These are phyloP conservation scores for Aphis craccivora DNA, from an alignment of 1,140 invertebrate genomes.

Conservation along the genomic window DNA sequence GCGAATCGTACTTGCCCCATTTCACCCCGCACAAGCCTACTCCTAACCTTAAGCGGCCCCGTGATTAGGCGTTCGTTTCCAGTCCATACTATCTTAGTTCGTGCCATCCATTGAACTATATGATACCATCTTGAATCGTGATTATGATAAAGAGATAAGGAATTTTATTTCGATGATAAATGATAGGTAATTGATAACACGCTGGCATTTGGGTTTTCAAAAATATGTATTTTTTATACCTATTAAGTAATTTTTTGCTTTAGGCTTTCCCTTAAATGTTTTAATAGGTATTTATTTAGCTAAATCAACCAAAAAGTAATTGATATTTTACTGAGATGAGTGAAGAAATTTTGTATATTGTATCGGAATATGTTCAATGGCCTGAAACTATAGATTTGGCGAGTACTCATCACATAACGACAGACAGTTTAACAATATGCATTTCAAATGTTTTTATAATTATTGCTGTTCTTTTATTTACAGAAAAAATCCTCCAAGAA, in stretches of 20 bases:
- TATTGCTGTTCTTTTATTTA: neutral
- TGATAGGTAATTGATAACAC: conserved; percentile 15
- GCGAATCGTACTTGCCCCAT: too few relatives aligned
- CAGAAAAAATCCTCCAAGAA: conserved; percentile 42
- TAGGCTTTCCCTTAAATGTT: neutral
- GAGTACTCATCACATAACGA: neutral
- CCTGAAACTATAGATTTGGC: conserved; percentile 5
- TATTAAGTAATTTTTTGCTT: neutral
- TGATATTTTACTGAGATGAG: neutral
- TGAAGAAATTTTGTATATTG: conserved; percentile 44
- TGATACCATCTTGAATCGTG: too few relatives aligned
- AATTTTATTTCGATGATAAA: neutral
- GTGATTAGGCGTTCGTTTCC: too few relatives aligned
- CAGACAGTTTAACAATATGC: neutral
- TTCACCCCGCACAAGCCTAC: too few relatives aligned
- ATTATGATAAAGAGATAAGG: too few relatives aligned
- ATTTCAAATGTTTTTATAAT: neutral
- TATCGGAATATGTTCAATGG: conserved; percentile 44
- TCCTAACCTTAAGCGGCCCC: too few relatives aligned
- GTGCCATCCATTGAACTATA: too few relatives aligned
- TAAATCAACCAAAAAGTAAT: too few relatives aligned
- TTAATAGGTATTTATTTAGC: neutral
- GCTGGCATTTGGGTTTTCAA: conserved; percentile 11
- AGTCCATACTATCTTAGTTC: too few relatives aligned
- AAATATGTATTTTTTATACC: neutral